Percentiles rank a stretch among this genome's conserved stretches.
These are phyloP conservation scores for Pomatostomus ruficeps DNA, from an alignment of 2,113 vertebrate genomes.

Conservation along the genomic window DNA sequence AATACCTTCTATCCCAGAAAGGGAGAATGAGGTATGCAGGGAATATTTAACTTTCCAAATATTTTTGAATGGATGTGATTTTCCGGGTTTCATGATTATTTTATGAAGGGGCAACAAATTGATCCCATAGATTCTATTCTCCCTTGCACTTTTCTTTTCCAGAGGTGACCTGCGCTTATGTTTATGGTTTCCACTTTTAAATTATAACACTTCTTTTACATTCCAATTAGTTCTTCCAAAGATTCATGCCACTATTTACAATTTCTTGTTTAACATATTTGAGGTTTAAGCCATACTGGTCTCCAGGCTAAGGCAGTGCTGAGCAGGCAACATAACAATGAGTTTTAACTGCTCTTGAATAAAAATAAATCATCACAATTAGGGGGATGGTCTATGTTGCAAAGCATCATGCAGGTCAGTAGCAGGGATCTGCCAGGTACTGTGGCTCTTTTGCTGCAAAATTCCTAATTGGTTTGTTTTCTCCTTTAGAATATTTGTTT, in stretches of 20 bases:
- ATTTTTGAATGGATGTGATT: neutral
- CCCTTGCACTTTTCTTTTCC: neutral
- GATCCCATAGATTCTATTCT: neutral
- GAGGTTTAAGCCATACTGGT: neutral
- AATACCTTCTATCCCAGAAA: neutral
- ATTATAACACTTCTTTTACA: neutral
- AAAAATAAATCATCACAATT: slow-evolving; percentile 53
- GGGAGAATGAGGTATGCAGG: neutral
- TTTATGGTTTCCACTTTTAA: neutral
- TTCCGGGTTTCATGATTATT: neutral
- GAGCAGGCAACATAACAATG: slow-evolving; percentile 16
- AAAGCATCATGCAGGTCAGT: neutral
- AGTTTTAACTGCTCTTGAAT: slow-evolving; percentile 12
- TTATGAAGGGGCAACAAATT: neutral
- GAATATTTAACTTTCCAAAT: neutral
- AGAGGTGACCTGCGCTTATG: neutral
- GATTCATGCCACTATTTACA: neutral
- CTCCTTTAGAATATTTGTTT: neutral
- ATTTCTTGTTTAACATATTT: neutral
- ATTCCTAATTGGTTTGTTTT: slow-evolving; percentile 16
- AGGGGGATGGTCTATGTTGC: neutral
- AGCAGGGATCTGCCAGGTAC: neutral
- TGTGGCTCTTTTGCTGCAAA: neutral
- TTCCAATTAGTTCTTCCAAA: neutral
- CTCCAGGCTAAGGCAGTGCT: neutral